These are phyloP conservation scores for Acanthisitta chloris DNA, from an alignment of 2,113 vertebrate genomes.

Conservation along the genomic window DNA sequence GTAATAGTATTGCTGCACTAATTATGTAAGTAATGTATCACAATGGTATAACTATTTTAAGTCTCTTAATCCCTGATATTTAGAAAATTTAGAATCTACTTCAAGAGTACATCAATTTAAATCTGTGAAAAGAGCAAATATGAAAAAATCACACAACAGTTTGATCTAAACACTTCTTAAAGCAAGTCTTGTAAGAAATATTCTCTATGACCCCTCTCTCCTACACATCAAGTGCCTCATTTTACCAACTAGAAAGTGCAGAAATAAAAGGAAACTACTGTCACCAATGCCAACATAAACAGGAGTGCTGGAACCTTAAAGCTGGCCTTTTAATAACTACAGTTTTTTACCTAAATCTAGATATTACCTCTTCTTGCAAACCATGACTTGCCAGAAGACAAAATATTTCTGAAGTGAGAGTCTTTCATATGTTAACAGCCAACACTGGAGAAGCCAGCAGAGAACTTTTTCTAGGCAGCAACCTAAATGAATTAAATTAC, in stretches of 20 bases:
- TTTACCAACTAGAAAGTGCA: background rate
- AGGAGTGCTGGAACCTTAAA: background rate
- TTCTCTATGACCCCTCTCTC: background rate
- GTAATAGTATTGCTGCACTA: background rate
- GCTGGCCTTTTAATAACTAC: accelerated
- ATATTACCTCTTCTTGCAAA: background rate
- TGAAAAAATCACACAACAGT: background rate
- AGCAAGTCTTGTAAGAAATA: background rate
- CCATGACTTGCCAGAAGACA: background rate
- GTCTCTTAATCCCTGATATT: background rate
- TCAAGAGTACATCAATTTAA: background rate
- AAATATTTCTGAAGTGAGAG: background rate
- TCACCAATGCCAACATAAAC: no score
- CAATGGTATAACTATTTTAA: background rate
- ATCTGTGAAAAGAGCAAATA: background rate
- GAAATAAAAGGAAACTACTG: background rate
- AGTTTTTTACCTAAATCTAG: background rate
- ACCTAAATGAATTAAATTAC: background rate
- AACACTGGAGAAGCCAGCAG: background rate
- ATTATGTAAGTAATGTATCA: background rate
- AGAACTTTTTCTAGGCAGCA: background rate
- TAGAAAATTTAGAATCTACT: background rate
- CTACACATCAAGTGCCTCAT: background rate
- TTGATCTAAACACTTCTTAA: background rate
- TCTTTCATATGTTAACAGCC: background rate